phyloP scores from a whole-genome alignment of 2,113 vertebrate genomes.

The Panurus biarmicus region DNA sequence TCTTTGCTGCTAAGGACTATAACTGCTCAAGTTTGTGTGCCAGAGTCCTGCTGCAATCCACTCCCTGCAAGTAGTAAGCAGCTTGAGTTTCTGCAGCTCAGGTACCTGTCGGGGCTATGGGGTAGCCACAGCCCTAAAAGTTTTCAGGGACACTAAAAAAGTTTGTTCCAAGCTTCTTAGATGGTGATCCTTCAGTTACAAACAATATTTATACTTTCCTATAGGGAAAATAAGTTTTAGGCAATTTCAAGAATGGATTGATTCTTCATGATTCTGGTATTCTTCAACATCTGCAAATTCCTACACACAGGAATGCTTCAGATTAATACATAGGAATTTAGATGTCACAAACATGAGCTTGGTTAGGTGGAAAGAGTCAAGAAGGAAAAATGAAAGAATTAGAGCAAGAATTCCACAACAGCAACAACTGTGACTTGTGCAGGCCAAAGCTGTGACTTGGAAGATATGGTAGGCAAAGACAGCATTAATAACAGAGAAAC shows the following conservation, averaged over 20 bases:
- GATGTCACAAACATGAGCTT: not conserved
- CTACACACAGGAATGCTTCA: not conserved
- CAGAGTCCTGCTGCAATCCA: not conserved
- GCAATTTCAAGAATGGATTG: not conserved
- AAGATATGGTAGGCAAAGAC: not conserved
- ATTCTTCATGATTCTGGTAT: conserved; percentile 15
- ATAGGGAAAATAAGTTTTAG: not conserved
- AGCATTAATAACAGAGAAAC: not conserved
- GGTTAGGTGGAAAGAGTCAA: not conserved
- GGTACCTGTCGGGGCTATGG: fast-evolving
- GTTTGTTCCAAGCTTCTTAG: not conserved
- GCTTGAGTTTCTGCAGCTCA: not conserved
- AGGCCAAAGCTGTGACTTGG: not conserved
- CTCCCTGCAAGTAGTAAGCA: not conserved
- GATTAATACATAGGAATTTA: not conserved
- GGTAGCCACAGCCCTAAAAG: not conserved
- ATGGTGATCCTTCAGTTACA: not conserved
- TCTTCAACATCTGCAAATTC: not conserved
- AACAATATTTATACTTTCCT: not conserved
- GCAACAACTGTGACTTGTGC: not conserved
- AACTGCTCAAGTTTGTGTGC: not conserved
- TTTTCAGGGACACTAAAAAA: not conserved
- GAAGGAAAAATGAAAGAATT: not conserved
- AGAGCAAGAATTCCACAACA: not conserved
- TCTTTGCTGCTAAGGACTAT: not conserved